Base-by-base conservation (phyloP, 2,113 vertebrate genomes). In the Empidonax traillii region DNA sequence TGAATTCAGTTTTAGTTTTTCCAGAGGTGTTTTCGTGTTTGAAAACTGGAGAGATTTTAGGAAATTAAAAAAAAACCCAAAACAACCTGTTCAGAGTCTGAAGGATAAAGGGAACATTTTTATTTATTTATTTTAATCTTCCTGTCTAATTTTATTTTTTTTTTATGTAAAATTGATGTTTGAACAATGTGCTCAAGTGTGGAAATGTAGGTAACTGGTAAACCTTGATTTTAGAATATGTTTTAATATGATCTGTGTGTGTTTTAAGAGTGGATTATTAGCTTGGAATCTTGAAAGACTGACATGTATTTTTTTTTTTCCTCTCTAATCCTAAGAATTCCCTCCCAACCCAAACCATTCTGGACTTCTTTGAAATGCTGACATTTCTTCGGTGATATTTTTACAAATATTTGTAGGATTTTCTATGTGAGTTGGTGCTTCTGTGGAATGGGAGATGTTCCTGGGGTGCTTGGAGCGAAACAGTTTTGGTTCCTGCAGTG, bases 401-500 rank as follows among this genome's bases (percentile, higher is more conserved):
- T 37, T 74, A 47, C 55, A 24, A 16, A 2, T 44, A 2, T 5
- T 0, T 14, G 12, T 35, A 46, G 39, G 27, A 5, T 52, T 52
- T 73, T 35, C 61, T 56, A 33, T 17, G 0, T 14, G 59, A n/a
- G 31, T 3, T n/a, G 63, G 46, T 80, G 58, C 59, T 77, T 33
- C 39, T 35, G 33, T 21, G 43, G 41, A 8, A 12, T 12, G 73
- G 76, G 65, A 89, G 73, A 9, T 67, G 51, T 41, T 63, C 53
- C 47, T 21, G 41, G 5, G 17, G 35, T 8, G 31, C 44, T 27
- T 24, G 62, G 86, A 62, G 84, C 47, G 80, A 41, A 27, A 4
- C 35, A 6, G 0, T 31, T 73, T 8, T 2, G 1, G 0, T 35
- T 52, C n/a, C 89, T 37, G 33, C n/a, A 2, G 4, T 9, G 15